A percentile compares a stretch with the other conserved stretches of the same genome.
Evolutionary conservation across 2,797 vertebrate genomes (phyloP).

Genomic region (Enteromius thamalakanensis): DNA sequence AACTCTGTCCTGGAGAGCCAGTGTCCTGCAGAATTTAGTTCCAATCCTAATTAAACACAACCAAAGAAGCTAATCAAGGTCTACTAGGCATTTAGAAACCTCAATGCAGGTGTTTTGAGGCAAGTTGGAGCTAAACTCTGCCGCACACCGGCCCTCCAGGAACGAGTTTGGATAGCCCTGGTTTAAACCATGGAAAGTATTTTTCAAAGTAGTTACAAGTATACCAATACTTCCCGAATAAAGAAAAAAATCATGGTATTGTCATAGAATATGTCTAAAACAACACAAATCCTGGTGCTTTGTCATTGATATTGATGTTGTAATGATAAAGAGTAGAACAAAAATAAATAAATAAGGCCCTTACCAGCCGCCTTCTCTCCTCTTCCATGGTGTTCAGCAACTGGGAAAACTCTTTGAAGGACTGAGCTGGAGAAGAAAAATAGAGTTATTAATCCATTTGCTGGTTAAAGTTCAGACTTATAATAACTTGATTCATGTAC

Average conservation of each 20-base stretch:
- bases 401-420: conserved; percentile 94
- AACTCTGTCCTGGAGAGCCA: too few species aligned
- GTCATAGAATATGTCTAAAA: not conserved
- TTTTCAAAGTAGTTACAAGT: too few species aligned
- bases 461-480: conserved; percentile 35
- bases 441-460: conserved; percentile 34
- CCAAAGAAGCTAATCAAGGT: too few species aligned
- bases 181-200: too few species aligned
- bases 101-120: too few species aligned
- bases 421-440: conserved; percentile 83
- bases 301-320: not conserved
- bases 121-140: too few species aligned
- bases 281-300: not conserved
- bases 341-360: conserved; percentile 54
- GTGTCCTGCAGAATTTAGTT: too few species aligned
- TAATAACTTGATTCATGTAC: conserved; percentile 21
- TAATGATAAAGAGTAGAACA: not conserved
- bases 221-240: not conserved
- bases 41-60: too few species aligned
- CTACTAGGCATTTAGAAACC: too few species aligned
- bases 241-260: not conserved
- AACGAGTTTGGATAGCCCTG: too few species aligned
- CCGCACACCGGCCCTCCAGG: too few species aligned
- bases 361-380: conserved; percentile 91
- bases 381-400: conserved; percentile 93